phyloP scores from a whole-genome alignment of 64 coral and sea anemone genomes.

The Montipora foliosa region DNA sequence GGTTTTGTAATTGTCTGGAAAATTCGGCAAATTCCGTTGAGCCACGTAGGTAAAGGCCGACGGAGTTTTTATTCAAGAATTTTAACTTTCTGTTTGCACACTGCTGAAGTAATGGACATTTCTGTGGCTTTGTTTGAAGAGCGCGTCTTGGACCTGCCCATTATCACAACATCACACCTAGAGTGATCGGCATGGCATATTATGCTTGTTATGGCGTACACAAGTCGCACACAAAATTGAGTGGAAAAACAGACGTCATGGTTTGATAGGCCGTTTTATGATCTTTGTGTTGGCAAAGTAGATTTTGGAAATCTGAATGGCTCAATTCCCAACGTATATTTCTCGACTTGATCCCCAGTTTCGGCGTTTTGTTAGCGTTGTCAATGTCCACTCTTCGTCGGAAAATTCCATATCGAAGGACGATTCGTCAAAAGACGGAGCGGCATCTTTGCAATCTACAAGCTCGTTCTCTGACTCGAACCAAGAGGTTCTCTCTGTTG shows the following conservation, averaged over 20 bases:
- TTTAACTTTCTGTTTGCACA: conserved; percentile 10
- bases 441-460: not conserved
- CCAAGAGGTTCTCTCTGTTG: conserved; percentile 1
- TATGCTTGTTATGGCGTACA: not conserved
- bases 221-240: not conserved
- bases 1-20: not conserved
- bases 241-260: not conserved
- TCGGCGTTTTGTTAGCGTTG: conserved; percentile 43
- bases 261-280: not conserved
- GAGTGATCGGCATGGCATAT: conserved; percentile 31
- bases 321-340: conserved; percentile 23
- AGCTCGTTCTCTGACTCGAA: not conserved
- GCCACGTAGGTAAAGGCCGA: not conserved
- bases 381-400: conserved; percentile 10
- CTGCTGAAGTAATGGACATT: not conserved
- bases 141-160: not conserved
- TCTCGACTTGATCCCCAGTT: conserved; percentile 40
- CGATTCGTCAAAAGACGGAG: not conserved
- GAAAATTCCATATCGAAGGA: conserved; percentile 7
- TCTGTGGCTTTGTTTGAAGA: conserved; percentile 24
- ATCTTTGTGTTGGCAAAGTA: not conserved
- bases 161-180: not conserved
- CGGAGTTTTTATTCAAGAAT: conserved; percentile 39
- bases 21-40: conserved; percentile 36
- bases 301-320: not conserved